Percentiles rank a stretch among this genome's conserved stretches.
These are phyloP conservation scores for Sterrhoptilus dennistouni DNA, from an alignment of 2,113 vertebrate species.

Conservation along the genomic window DNA sequence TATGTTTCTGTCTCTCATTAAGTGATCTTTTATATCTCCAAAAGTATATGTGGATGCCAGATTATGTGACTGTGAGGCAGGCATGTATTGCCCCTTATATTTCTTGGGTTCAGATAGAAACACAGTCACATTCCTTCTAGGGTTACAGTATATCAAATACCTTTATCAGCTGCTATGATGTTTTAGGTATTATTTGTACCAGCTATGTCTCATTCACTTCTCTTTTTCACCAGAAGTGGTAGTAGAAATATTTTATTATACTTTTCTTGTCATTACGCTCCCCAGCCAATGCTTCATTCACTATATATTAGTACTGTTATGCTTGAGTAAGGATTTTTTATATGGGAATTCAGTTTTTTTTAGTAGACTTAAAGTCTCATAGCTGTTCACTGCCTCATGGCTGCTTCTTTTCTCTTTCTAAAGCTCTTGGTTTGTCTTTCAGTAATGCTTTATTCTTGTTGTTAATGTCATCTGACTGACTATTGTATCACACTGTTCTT, in stretches of 20 bases:
- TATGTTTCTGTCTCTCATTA: conserved; percentile 34
- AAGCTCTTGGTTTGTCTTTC: neutral
- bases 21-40: neutral
- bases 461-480: neutral
- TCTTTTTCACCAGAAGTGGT: neutral
- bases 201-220: neutral
- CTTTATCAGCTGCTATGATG: neutral
- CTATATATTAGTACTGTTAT: neutral
- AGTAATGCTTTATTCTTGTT: neutral
- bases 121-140: neutral
- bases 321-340: neutral
- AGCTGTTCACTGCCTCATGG: neutral
- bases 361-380: neutral
- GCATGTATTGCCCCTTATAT: neutral
- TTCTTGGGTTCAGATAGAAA: conserved; percentile 14
- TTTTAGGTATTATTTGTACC: neutral
- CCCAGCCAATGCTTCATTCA: neutral
- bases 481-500: neutral
- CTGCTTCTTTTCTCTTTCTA: neutral
- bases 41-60: conserved; percentile 9
- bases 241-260: neutral
- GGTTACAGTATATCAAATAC: neutral
- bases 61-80: neutral
- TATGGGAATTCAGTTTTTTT: neutral
- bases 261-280: neutral